Conservation (phyloP, 1,140 invertebrate genomes). For the Platyscapa corneri region DNA sequence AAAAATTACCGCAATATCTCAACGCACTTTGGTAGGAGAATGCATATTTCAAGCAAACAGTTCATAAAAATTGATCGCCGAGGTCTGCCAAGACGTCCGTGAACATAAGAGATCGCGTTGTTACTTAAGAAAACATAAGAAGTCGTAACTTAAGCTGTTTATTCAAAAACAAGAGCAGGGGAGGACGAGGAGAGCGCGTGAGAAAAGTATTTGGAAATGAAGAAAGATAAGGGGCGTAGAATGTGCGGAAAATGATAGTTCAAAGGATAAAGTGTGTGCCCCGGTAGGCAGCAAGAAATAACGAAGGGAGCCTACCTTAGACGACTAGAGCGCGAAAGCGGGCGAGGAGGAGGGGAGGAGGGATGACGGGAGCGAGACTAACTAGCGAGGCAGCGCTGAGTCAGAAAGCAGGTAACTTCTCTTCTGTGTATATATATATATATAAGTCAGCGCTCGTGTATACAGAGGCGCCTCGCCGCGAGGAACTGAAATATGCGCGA, state of each 20-base stretch:
- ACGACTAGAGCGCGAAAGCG: neutral
- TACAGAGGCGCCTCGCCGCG: no score
- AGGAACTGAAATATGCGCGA: conserved; percentile 70
- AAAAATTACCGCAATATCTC: no score
- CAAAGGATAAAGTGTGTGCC: neutral
- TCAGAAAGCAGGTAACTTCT: conserved; percentile 8
- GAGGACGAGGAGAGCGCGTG: neutral
- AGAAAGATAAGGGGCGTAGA: conserved; percentile 18
- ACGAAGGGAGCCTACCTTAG: neutral
- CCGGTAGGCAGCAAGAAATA: neutral
- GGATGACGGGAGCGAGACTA: neutral
- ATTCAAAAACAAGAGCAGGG: neutral
- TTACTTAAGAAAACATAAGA: neutral
- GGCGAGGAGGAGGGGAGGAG: no score
- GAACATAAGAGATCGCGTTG: no score
- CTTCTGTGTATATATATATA: no score
- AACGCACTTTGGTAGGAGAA: no score
- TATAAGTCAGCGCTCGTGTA: neutral
- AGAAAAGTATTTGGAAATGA: neutral
- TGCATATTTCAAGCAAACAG: no score
- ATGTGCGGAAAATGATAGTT: neutral
- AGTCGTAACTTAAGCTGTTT: neutral
- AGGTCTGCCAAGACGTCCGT: no score
- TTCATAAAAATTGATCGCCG: no score
- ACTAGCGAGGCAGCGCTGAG: neutral